Evolutionary conservation across 1,140 invertebrate species (phyloP).

Genomic region (Drosophila melanica): DNA sequence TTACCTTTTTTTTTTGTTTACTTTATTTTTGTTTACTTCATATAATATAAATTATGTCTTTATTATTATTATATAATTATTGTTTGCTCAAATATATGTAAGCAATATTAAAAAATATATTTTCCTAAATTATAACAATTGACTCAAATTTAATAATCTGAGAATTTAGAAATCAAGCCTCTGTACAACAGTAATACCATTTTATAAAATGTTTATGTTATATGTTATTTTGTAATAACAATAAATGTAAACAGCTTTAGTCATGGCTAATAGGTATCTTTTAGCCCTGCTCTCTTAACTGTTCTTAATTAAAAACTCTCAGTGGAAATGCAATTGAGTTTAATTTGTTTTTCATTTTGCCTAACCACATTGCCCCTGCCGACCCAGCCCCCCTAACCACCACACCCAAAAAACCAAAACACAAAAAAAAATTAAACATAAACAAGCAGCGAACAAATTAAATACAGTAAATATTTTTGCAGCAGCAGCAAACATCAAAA

Average conservation of each 20-base stretch:
- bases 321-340: constrained; percentile 26
- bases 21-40: too few species aligned
- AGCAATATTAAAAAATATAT: too few species aligned
- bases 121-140: too few species aligned
- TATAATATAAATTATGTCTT: too few species aligned
- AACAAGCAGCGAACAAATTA: constrained; percentile 25
- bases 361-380: background rate
- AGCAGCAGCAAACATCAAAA: constrained; percentile 24
- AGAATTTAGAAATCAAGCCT: too few species aligned
- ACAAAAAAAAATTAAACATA: constrained; percentile 32
- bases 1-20: too few species aligned
- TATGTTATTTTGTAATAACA: background rate
- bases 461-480: constrained; percentile 22
- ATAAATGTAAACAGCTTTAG: background rate
- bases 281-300: background rate
- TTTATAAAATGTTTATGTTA: too few species aligned
- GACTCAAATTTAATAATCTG: too few species aligned
- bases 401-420: constrained; percentile 1
- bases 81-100: too few species aligned
- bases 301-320: constrained; percentile 20
- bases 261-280: background rate
- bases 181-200: too few species aligned
- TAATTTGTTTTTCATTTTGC: constrained; percentile 18
- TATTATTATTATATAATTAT: too few species aligned
- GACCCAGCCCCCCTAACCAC: background rate